Evolutionary conservation across 2,113 vertebrate genomes (phyloP).

Genomic region (Cacatua alba): DNA sequence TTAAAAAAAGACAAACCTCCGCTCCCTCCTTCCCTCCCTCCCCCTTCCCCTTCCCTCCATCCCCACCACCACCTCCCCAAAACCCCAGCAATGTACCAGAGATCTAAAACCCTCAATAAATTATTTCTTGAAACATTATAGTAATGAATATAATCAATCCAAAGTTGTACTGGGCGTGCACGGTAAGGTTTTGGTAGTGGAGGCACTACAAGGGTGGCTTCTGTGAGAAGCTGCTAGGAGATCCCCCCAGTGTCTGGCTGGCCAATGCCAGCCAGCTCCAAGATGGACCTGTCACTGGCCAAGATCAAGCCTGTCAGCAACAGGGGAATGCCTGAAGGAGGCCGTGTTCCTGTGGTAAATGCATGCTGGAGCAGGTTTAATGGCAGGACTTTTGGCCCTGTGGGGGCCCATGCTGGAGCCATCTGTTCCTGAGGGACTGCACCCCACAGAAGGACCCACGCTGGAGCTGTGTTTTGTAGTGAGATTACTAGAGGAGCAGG

Average conservation of each 20-base stretch:
- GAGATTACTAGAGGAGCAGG: neutral
- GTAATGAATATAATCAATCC: neutral
- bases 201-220: neutral
- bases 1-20: too few species aligned
- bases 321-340: neutral
- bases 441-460: accelerated
- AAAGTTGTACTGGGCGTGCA: neutral
- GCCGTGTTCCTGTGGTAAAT: neutral
- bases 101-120: neutral
- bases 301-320: neutral
- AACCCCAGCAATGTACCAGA: too few species aligned
- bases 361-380: neutral
- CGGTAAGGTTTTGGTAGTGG: neutral
- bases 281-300: neutral
- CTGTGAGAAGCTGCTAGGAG: neutral
- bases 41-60: too few species aligned
- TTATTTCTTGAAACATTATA: neutral
- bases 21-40: too few species aligned
- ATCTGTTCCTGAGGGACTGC: neutral
- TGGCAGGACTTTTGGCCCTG: neutral
- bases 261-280: neutral
- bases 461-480: neutral
- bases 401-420: neutral
- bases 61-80: too few species aligned
- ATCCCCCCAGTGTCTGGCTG: neutral